A percentile compares a stretch with the other conserved stretches of the same genome.
Conservation (phyloP, 2,113 vertebrate genomes). For the Tonatia bakeri region DNA sequence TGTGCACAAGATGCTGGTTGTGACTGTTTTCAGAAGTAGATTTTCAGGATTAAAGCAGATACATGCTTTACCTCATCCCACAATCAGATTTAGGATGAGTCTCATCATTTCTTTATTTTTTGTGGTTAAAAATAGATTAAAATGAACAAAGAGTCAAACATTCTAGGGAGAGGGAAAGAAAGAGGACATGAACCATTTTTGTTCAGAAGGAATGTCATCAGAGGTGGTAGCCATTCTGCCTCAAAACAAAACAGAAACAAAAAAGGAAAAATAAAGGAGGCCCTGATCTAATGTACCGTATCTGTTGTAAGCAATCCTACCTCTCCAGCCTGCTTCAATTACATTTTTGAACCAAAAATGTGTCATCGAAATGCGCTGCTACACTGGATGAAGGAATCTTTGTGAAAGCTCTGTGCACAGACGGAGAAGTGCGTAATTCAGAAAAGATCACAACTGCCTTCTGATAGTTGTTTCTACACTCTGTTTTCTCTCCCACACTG, state of each 20-base stretch:
- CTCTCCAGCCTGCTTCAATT: not conserved
- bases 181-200: not conserved
- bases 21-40: not conserved
- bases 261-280: not conserved
- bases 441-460: not conserved
- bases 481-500: not conserved
- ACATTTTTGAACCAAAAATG: not conserved
- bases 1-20: accelerated
- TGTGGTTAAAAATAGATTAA: not conserved
- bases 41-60: not conserved
- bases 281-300: not conserved
- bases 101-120: not conserved
- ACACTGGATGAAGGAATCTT: not conserved
- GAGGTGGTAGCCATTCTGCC: not conserved
- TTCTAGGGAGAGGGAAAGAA: not conserved
- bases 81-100: not conserved
- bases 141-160: not conserved
- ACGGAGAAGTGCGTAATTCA: not conserved
- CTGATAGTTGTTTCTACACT: not conserved
- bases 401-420: not conserved
- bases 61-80: not conserved
- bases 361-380: not conserved
- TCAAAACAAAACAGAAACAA: not conserved
- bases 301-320: not conserved
- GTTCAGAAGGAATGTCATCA: not conserved